phyloP scores from a whole-genome alignment of 92 coral and sea anemone species.

The Phenganax stokvisi region DNA sequence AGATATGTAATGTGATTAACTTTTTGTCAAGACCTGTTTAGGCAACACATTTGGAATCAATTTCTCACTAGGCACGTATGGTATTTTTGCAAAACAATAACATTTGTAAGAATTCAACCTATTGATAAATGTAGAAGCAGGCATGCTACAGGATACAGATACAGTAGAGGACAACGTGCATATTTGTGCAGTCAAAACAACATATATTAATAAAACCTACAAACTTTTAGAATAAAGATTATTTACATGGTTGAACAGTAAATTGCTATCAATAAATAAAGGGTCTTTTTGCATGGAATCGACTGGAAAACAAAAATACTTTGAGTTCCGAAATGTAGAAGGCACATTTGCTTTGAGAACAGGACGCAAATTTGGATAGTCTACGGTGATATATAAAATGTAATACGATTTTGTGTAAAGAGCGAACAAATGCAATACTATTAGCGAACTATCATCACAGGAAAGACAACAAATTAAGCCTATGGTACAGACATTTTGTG shows the following conservation, averaged over 20 bases:
- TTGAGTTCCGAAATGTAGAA: not conserved
- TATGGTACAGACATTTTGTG: conserved; percentile 6
- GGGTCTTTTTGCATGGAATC: conserved; percentile 1
- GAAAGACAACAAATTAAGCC: not conserved
- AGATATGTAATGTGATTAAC: too few relatives aligned
- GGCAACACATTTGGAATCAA: too few relatives aligned
- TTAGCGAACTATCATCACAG: not conserved
- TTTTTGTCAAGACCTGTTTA: too few relatives aligned
- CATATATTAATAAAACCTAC: not conserved
- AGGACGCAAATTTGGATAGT: not conserved
- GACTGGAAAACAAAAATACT: not conserved
- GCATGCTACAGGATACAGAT: not conserved
- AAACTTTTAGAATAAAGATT: not conserved
- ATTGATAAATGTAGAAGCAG: not conserved
- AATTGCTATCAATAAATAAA: conserved; percentile 1
- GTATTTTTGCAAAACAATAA: not conserved
- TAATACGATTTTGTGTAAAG: not conserved
- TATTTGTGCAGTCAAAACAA: not conserved
- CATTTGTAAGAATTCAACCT: not conserved
- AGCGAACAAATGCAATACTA: not conserved
- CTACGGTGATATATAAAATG: not conserved
- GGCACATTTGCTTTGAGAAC: too few relatives aligned
- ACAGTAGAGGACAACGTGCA: not conserved
- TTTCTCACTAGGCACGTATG: too few relatives aligned
- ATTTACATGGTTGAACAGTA: not conserved